Conservation (phyloP, 2,888 invertebrate genomes). For the Protophormia terraenovae region DNA sequence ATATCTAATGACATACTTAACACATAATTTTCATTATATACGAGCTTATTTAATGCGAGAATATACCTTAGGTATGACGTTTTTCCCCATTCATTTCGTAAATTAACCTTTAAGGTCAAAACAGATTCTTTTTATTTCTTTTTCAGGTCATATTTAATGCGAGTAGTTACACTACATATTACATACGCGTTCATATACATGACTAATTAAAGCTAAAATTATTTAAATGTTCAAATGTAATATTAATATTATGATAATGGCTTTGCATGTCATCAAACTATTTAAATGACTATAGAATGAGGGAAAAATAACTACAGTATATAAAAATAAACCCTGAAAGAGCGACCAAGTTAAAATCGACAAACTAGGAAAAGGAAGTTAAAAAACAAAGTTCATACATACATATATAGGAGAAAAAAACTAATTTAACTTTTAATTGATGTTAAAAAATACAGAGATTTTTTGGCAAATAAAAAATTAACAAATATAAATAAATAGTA, state of each 20-base stretch:
- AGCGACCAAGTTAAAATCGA: not conserved
- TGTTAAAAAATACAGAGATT: not conserved
- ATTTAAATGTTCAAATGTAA: constrained; percentile 60
- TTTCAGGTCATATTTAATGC: not conserved
- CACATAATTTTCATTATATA: not conserved
- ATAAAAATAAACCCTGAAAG: not conserved
- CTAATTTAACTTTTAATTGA: constrained; percentile 55
- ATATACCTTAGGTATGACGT: not conserved
- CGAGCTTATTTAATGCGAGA: not conserved
- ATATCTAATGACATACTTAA: constrained; percentile 18
- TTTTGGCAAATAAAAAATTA: not conserved
- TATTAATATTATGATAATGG: constrained; percentile 51
- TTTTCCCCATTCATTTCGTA: not conserved
- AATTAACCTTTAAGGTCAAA: constrained; percentile 42
- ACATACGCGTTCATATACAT: not conserved
- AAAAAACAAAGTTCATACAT: not conserved
- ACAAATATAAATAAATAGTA: not conserved
- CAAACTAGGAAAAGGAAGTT: not conserved
- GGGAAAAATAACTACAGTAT: not conserved
- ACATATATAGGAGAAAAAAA: no score
- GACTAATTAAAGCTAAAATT: constrained; percentile 59
- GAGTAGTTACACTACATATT: not conserved
- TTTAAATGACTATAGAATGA: constrained; percentile 16
- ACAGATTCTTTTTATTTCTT: not conserved
- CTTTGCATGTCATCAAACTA: constrained; percentile 58